Conservation (phyloP, 2,888 invertebrate species). For the Augiades crinisus region DNA sequence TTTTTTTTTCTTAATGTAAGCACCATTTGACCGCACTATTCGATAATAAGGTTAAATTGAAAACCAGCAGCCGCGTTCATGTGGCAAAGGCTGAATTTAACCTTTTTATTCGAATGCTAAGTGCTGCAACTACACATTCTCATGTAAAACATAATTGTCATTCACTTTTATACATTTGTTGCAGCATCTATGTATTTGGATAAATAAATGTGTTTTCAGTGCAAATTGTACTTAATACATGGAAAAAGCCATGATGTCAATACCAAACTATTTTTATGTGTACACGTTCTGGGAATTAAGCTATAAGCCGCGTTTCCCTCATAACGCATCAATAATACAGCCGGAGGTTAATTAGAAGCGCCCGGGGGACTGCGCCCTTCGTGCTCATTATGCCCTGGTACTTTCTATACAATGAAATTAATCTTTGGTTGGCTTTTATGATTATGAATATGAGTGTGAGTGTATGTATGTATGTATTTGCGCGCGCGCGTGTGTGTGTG, state of each 20-base stretch:
- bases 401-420: not conserved
- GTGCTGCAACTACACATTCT: too few species aligned
- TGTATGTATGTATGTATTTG: not conserved
- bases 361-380: not conserved
- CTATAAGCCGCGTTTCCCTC: not conserved
- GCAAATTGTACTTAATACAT: not conserved
- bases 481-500: not conserved
- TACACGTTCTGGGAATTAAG: too few species aligned
- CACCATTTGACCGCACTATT: too few species aligned
- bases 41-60: too few species aligned
- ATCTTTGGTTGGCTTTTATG: not conserved
- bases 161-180: too few species aligned
- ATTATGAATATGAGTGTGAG: not conserved
- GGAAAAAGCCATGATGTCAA: not conserved
- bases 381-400: constrained; percentile 6
- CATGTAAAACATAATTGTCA: too few species aligned
- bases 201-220: too few species aligned
- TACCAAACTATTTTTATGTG: not conserved
- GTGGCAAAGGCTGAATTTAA: too few species aligned
- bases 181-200: too few species aligned
- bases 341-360: constrained; percentile 9
- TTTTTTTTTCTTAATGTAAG: too few species aligned
- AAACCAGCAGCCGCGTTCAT: too few species aligned
- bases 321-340: constrained; percentile 5
- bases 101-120: too few species aligned